Evolutionary conservation across 2,797 vertebrate genomes (phyloP).

Genomic region (Petrocephalus schoutedeni): DNA sequence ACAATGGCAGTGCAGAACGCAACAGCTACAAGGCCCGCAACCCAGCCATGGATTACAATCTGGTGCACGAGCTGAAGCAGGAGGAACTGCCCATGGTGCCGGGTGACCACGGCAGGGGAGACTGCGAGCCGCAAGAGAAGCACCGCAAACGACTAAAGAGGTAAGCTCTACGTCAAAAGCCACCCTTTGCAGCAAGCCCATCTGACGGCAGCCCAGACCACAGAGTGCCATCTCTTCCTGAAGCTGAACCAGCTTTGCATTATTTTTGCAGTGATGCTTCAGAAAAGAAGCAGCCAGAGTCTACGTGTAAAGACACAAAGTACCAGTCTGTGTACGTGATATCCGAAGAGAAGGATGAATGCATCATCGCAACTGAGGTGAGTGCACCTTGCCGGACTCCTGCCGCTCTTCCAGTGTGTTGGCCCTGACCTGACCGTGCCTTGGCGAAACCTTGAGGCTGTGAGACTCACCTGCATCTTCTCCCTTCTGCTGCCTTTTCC

Average conservation of each 20-base stretch:
- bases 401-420: background rate
- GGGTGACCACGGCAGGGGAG: constrained; percentile 60
- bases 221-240: background rate
- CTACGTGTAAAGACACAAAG: constrained; percentile 79
- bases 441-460: background rate
- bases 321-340: constrained; percentile 98
- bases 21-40: constrained; percentile 84
- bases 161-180: constrained; percentile 51
- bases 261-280: constrained; percentile 65
- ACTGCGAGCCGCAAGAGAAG: constrained; percentile 73
- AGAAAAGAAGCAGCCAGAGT: constrained; percentile 76
- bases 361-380: constrained; percentile 97
- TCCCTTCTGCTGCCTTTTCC: constrained; percentile 29
- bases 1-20: constrained; percentile 68
- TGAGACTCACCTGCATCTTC: constrained; percentile 40
- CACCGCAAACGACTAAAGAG: constrained; percentile 75
- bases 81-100: constrained; percentile 63
- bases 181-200: background rate
- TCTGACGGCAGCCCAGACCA: background rate
- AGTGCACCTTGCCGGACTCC: constrained; percentile 39
- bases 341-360: constrained; percentile 95
- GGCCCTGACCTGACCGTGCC: background rate
- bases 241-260: background rate
- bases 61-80: constrained; percentile 83
- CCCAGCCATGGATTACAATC: constrained; percentile 89